Conservation (phyloP, 2,113 vertebrate species). For the Apeltes quadracus region DNA sequence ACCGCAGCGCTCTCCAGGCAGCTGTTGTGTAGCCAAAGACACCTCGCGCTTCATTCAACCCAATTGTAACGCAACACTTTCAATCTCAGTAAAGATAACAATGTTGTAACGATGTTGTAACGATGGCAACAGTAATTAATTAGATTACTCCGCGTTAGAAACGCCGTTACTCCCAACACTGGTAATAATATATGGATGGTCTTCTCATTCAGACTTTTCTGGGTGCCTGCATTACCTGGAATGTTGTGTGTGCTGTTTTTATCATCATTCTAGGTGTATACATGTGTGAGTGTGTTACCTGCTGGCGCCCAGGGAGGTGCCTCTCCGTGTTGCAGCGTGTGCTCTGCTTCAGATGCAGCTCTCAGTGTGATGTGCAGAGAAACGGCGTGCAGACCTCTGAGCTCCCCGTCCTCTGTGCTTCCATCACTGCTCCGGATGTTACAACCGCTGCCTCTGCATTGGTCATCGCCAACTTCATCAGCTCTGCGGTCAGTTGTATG, state of each 20-base stretch:
- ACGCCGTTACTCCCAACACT: too few species aligned
- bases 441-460: background rate
- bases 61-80: too few species aligned
- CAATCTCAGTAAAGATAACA: too few species aligned
- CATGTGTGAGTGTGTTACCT: constrained; percentile 42
- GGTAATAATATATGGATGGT: background rate
- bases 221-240: too few species aligned
- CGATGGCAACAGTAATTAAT: too few species aligned
- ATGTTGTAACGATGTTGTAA: too few species aligned
- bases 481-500: background rate
- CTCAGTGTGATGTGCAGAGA: constrained; percentile 66
- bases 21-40: too few species aligned
- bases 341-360: constrained; percentile 18
- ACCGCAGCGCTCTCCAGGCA: too few species aligned
- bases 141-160: too few species aligned
- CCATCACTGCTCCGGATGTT: background rate
- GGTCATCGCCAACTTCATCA: background rate
- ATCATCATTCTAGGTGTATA: too few species aligned
- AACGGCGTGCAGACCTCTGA: constrained; percentile 75
- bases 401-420: constrained; percentile 16
- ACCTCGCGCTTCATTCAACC: too few species aligned
- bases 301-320: background rate
- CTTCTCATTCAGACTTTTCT: constrained; percentile 4
- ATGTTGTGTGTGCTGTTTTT: too few species aligned
- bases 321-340: background rate